Evolutionary conservation across 2,113 vertebrate genomes (phyloP), one percentile per base, ranked within the genome.

Genomic region (Mungos mungo): DNA sequence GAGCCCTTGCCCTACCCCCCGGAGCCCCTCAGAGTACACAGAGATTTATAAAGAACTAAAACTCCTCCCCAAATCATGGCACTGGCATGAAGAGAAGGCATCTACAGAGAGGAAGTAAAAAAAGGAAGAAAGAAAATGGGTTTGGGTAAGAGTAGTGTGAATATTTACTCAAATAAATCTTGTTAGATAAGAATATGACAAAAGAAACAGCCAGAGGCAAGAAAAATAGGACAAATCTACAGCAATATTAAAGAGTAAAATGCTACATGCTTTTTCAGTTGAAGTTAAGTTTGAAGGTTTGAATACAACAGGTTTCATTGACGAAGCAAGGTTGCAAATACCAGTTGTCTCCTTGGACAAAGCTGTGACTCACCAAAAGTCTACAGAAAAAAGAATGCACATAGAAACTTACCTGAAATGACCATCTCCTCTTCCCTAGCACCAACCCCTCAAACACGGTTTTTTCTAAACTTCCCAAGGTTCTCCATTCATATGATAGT

Each of bases 171-270:
- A 47, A 88, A 41, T 52, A 79, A 74, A 82, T 21, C n/a, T 52
- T 72, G 45, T 8, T 63, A 60, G 80, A 12, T 77, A 63, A 66
- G 27, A 27, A 86, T 1, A 33, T 2, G 85, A 41, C 57, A 69
- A 76, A 45, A 65, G 6, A 89, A 72, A 74, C 9, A 82, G 3
- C 54, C 52, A 66, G 25, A 85, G 54, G 54, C 29, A 80, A 96
- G 90, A 38, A 68, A 90, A 66, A 50, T 5, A 25, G 18, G 11
- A 27, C 0, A 1, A 79, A 0, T 1, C 11, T 3, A 31, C 0
- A 86, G 21, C 25, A 50, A 35, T 25, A 45, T 45, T 29, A 71
- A 76, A 92, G 74, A 38, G 41, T 38, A 45, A 87, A 92, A 95
- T 23, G 57, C 14, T 45, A 5, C 10, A 12, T 1, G 29, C 0